These are phyloP conservation scores for Rotaria sp. DNA, from an alignment of 2,888 invertebrate genomes.

Conservation along the genomic window DNA sequence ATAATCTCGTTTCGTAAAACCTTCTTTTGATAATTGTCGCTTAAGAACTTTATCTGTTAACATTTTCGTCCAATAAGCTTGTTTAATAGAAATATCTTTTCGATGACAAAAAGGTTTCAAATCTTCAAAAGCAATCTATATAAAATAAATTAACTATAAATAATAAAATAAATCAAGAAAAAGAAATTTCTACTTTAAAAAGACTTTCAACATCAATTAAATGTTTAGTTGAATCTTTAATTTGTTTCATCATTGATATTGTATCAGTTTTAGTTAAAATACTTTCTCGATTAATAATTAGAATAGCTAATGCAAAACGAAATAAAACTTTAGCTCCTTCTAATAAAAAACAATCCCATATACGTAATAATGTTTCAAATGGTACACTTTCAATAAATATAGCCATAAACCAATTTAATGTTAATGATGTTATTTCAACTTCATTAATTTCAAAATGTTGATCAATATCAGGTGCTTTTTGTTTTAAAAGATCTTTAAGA, in stretches of 20 bases:
- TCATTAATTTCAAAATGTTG: slow-evolving; percentile 56
- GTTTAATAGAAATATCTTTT: slow-evolving; percentile 55
- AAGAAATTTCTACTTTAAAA: slow-evolving; percentile 52
- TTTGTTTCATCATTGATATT: slow-evolving; percentile 58
- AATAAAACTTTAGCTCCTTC: slow-evolving; percentile 61
- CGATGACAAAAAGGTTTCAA: slow-evolving; percentile 57
- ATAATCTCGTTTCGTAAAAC: not conserved
- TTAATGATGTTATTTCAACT: slow-evolving; percentile 59
- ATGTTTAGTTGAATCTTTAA: slow-evolving; percentile 57
- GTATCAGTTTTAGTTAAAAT: slow-evolving; percentile 57
- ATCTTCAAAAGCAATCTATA: slow-evolving; percentile 57
- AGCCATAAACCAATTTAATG: slow-evolving; percentile 60
- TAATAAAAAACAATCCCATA: slow-evolving; percentile 60
- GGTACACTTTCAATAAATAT: slow-evolving; percentile 59
- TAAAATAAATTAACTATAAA: slow-evolving; percentile 10
- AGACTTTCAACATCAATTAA: slow-evolving; percentile 57
- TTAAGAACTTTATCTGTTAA: slow-evolving; percentile 51
- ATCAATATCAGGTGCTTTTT: slow-evolving; percentile 56
- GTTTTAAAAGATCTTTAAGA: slow-evolving; percentile 57
- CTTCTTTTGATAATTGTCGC: slow-evolving; percentile 3
- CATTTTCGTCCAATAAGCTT: slow-evolving; percentile 55
- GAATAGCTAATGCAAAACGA: slow-evolving; percentile 59
- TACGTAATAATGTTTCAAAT: slow-evolving; percentile 58
- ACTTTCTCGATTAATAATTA: slow-evolving; percentile 57
- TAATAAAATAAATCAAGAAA: not conserved